Percentiles rank a stretch among this genome's conserved stretches.
Evolutionary conservation across 2,888 invertebrate genomes (phyloP).

Genomic region (Dicranocentrus wangi): DNA sequence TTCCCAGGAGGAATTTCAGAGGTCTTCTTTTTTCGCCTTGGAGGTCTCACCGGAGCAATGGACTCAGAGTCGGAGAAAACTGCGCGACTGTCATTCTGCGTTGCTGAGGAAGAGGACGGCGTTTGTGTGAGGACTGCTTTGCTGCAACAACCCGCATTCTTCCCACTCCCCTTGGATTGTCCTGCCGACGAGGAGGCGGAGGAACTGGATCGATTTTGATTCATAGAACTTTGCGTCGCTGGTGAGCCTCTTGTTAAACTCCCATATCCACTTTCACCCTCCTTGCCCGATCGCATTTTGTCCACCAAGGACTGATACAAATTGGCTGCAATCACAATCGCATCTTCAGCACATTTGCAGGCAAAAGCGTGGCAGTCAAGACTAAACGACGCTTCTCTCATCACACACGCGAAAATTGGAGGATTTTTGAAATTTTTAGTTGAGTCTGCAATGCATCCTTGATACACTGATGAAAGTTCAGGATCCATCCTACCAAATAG

Average conservation of each 20-base stretch:
- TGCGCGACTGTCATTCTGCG: conserved; percentile 64
- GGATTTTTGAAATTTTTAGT: conserved; percentile 74
- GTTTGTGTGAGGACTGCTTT: conserved; percentile 30
- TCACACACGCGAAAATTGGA: conserved; percentile 82
- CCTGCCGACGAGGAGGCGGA: conserved; percentile 68
- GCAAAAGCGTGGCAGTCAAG: conserved; percentile 93
- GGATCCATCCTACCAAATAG: conserved; percentile 70
- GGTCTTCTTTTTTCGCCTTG: conserved; percentile 82
- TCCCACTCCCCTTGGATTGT: conserved; percentile 4
- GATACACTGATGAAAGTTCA: conserved; percentile 68
- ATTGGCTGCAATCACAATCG: conserved; percentile 92
- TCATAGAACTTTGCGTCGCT: conserved; percentile 66
- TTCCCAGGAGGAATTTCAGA: conserved; percentile 76
- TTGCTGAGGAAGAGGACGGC: conserved; percentile 48
- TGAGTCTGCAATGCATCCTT: conserved; percentile 74
- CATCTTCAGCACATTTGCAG: conserved; percentile 91
- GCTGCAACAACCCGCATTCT: neutral
- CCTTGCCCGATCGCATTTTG: conserved; percentile 75
- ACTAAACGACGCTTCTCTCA: conserved; percentile 85
- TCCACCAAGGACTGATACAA: conserved; percentile 91
- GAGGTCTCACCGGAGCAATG: conserved; percentile 81
- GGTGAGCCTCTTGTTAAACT: conserved; percentile 71
- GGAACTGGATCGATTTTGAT: conserved; percentile 70
- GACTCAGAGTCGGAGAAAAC: conserved; percentile 72
- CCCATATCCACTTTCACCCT: conserved; percentile 73